A percentile compares a stretch with the other conserved stretches of the same genome.
Evolutionary conservation across 2,797 vertebrate species (phyloP).

Genomic region (Capromys pilorides): DNA sequence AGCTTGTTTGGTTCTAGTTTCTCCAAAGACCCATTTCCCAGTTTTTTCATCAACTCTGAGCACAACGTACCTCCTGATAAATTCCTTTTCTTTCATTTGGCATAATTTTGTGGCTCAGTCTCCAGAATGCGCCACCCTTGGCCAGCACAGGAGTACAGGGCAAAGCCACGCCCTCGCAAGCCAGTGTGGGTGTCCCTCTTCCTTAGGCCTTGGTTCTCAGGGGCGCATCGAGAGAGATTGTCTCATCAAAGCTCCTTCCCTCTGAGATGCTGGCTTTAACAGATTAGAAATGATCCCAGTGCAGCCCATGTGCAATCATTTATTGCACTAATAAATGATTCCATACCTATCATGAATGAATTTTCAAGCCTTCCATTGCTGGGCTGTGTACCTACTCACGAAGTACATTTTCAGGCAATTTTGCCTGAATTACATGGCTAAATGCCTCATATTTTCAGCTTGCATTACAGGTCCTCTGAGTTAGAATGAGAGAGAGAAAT

Average conservation of each 20-base stretch:
- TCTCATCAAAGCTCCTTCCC: constrained; percentile 21
- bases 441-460: constrained; percentile 74
- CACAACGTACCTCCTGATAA: neutral
- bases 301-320: constrained; percentile 54
- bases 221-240: neutral
- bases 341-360: constrained; percentile 57
- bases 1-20: neutral
- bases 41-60: neutral
- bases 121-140: neutral
- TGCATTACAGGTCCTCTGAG: constrained; percentile 55
- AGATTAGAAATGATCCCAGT: constrained; percentile 29
- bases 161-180: neutral
- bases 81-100: neutral
- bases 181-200: neutral
- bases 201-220: neutral
- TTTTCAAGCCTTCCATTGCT: constrained; percentile 64
- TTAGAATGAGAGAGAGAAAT: constrained; percentile 30
- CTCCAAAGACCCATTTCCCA: neutral
- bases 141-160: neutral
- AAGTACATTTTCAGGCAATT: constrained; percentile 74
- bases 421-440: constrained; percentile 73
- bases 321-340: constrained; percentile 60
- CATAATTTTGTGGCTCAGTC: neutral
- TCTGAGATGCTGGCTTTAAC: constrained; percentile 43
- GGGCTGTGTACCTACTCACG: constrained; percentile 61